Evolutionary conservation across 1,140 invertebrate species (phyloP).

Genomic region (Myzus persicae): DNA sequence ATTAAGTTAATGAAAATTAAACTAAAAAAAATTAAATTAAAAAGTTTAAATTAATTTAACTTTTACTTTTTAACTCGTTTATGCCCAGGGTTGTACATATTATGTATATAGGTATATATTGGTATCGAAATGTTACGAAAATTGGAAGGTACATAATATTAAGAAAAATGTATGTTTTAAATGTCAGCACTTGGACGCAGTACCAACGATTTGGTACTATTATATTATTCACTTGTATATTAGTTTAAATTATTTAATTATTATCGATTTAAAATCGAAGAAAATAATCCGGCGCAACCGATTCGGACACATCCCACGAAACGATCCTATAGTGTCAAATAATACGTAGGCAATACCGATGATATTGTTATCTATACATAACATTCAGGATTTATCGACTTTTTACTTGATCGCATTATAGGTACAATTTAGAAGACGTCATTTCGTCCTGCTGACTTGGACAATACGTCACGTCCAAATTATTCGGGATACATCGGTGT

Average conservation of each 20-base stretch:
- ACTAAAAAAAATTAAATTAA: too few relatives aligned
- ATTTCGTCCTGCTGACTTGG: background rate
- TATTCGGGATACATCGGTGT: background rate
- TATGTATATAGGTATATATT: background rate
- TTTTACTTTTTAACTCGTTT: too few relatives aligned
- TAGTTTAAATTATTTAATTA: too few relatives aligned
- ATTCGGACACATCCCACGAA: background rate
- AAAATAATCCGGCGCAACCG: too few relatives aligned
- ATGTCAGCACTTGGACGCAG: too few relatives aligned
- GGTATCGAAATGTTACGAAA: too few relatives aligned
- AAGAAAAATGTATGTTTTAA: background rate
- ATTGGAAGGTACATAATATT: background rate
- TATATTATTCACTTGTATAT: background rate
- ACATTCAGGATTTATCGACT: background rate
- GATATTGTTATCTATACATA: too few relatives aligned
- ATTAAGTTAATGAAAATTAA: too few relatives aligned
- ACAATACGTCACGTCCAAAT: background rate
- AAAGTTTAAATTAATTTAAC: too few relatives aligned
- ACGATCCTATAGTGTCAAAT: background rate
- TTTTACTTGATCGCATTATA: background rate
- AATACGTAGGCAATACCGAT: background rate
- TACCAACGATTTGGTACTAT: background rate
- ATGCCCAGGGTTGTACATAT: too few relatives aligned
- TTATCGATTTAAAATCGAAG: background rate
- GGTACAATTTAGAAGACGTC: too few relatives aligned